Conservation (phyloP, 2,797 vertebrate genomes). For the Lacerta viridis region DNA sequence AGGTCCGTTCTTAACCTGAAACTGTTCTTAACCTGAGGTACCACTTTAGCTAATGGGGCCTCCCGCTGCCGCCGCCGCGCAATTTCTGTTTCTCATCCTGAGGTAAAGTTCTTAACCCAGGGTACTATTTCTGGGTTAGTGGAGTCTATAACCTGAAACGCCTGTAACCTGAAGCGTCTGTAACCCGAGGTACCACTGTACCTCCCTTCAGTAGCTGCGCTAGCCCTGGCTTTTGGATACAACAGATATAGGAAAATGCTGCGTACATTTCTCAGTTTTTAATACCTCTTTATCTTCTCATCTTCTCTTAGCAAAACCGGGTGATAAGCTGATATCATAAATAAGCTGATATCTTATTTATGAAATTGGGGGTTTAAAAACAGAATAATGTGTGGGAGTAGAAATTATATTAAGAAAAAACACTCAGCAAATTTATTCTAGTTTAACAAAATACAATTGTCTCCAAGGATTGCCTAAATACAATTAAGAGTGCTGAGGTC, state of each 20-base stretch:
- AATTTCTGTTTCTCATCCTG: no score
- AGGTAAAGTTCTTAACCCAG: no score
- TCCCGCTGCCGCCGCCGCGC: no score
- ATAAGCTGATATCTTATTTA: conserved; percentile 8
- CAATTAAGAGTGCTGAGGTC: background rate
- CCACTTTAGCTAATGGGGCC: no score
- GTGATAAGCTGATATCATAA: no score
- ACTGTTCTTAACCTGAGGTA: no score
- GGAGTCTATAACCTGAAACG: no score
- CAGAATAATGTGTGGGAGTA: background rate
- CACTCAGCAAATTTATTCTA: conserved; percentile 2
- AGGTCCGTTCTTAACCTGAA: no score
- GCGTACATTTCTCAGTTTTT: conserved; percentile 5
- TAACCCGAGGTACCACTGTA: background rate
- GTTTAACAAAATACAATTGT: background rate
- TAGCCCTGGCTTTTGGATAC: background rate
- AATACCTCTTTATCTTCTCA: background rate
- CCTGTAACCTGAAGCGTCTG: no score
- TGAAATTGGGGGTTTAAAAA: background rate
- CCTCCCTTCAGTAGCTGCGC: background rate
- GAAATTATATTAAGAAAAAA: background rate
- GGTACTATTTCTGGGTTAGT: no score
- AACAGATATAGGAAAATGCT: fast-evolving
- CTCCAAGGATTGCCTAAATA: background rate
- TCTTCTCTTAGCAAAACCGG: conserved; percentile 7